These are phyloP conservation scores for Luidia sarsii DNA, from an alignment of 53 echinoderm and acorn worm species.

Conservation along the genomic window DNA sequence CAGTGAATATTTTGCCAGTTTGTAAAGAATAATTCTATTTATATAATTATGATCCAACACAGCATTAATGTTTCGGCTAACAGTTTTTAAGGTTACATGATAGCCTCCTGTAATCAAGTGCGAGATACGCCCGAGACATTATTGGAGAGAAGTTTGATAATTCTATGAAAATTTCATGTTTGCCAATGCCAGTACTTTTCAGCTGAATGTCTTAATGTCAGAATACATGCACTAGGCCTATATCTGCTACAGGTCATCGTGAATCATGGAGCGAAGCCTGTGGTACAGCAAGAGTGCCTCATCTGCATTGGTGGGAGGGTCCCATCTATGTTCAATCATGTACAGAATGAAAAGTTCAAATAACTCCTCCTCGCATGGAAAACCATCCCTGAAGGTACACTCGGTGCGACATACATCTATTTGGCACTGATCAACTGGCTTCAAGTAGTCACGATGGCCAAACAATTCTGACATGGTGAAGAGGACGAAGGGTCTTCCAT, in stretches of 20 bases:
- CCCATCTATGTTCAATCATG: background rate
- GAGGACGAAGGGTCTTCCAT: background rate
- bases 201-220: too few relatives aligned
- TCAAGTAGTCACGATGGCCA: conserved; percentile 3
- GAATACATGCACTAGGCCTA: too few relatives aligned
- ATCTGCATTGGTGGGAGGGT: background rate
- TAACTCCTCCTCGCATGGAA: background rate
- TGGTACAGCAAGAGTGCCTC: background rate
- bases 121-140: too few relatives aligned
- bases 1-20: too few relatives aligned
- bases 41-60: too few relatives aligned
- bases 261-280: background rate
- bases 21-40: too few relatives aligned
- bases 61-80: too few relatives aligned
- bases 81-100: too few relatives aligned
- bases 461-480: background rate
- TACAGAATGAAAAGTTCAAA: background rate
- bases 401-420: background rate
- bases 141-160: too few relatives aligned
- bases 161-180: too few relatives aligned
- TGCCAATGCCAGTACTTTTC: too few relatives aligned
- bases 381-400: background rate
- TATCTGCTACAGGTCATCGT: background rate
- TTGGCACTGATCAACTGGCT: background rate
- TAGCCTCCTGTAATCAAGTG: too few relatives aligned